phyloP scores from a whole-genome alignment of 1,140 invertebrate species.

The Polypedilum pembai region DNA sequence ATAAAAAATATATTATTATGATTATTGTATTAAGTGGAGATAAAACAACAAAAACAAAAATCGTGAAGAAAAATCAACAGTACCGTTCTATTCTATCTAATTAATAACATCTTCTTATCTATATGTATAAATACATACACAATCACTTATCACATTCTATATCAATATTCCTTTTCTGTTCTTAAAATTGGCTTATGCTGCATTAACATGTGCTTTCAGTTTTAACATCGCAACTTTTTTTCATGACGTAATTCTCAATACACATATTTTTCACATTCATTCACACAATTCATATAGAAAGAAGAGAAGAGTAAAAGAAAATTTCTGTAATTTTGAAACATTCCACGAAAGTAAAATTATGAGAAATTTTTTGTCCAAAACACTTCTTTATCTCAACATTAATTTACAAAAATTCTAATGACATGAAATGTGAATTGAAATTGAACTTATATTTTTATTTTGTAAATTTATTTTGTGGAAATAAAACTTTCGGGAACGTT shows the following conservation, averaged over 20 bases:
- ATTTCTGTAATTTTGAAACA: no score
- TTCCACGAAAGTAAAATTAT: background rate
- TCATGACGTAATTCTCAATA: no score
- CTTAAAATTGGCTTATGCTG: background rate
- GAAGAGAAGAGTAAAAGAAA: no score
- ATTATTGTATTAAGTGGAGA: slow-evolving; percentile 10
- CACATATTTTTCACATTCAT: no score
- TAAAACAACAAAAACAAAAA: background rate
- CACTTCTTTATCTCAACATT: background rate
- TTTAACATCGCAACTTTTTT: no score
- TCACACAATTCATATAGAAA: no score
- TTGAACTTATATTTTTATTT: background rate
- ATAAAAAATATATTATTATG: background rate
- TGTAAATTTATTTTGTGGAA: background rate
- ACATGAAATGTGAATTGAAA: background rate
- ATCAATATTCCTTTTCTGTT: background rate
- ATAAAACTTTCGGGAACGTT: background rate
- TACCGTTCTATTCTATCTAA: background rate
- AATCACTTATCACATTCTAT: background rate
- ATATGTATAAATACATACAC: background rate
- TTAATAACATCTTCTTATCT: background rate
- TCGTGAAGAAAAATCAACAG: background rate
- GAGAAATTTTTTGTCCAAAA: background rate
- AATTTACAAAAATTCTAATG: background rate
- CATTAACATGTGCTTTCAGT: no score